These are phyloP conservation scores for Neoitamus cyanurus DNA, from an alignment of 2,888 invertebrate species.

Conservation along the genomic window DNA sequence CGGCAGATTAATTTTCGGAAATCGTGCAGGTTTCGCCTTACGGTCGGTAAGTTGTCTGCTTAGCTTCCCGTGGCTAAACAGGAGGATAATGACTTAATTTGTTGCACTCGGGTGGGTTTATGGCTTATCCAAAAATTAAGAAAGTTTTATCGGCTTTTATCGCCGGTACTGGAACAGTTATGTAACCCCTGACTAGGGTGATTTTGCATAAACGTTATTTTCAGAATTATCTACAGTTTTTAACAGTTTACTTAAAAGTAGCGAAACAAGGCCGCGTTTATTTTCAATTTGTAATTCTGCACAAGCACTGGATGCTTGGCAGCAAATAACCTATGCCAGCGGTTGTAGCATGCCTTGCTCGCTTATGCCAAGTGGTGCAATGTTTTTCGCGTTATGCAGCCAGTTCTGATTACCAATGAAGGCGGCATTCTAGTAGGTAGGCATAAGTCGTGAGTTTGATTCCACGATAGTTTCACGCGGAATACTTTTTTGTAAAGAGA, in stretches of 20 bases:
- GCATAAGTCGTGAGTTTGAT: background rate
- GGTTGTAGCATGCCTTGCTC: background rate
- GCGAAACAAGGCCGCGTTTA: background rate
- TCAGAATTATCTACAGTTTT: background rate
- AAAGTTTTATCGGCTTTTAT: background rate
- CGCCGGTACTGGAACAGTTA: background rate
- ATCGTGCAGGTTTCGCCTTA: background rate
- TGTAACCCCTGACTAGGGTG: background rate
- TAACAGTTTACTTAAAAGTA: background rate
- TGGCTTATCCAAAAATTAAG: background rate
- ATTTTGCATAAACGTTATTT: background rate
- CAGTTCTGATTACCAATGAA: background rate
- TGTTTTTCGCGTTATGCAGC: background rate
- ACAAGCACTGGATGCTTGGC: background rate
- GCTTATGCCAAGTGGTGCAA: background rate
- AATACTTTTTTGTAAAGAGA: background rate
- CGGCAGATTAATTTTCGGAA: background rate
- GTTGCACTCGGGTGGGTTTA: background rate
- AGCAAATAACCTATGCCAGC: background rate
- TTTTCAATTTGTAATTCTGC: background rate
- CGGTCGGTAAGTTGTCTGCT: background rate
- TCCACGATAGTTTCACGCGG: background rate
- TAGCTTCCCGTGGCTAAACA: background rate
- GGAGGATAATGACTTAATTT: constrained; percentile 8
- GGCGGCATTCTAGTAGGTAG: background rate